Evolutionary conservation across 2,113 vertebrate species (phyloP).

Genomic region (Misgurnus anguillicaudatus): DNA sequence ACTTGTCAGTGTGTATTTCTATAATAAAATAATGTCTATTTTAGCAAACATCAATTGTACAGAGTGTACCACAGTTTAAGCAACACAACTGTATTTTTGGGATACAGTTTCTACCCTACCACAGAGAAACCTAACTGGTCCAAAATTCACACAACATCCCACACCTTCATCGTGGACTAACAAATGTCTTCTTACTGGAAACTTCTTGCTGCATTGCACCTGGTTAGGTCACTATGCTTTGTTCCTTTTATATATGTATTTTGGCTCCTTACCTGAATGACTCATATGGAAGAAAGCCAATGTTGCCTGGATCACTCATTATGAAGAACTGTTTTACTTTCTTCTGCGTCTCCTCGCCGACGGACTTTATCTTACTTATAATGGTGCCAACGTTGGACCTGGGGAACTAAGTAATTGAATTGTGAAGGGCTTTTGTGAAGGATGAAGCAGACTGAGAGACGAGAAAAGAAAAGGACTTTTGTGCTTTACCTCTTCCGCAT

Average conservation of each 20-base stretch:
- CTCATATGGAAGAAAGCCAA: constrained; percentile 75
- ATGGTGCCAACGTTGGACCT: constrained; percentile 71
- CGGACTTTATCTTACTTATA: constrained; percentile 80
- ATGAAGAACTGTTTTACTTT: constrained; percentile 80
- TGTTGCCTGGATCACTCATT: constrained; percentile 67
- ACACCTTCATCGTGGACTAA: too few species aligned
- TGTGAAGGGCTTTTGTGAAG: constrained; percentile 3
- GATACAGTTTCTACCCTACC: too few species aligned
- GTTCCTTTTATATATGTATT: constrained; percentile 2
- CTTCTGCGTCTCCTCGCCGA: constrained; percentile 67
- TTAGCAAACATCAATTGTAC: not conserved
- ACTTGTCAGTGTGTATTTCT: not conserved
- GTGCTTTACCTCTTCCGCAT: constrained; percentile 79
- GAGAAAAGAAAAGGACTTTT: not conserved
- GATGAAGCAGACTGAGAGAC: not conserved
- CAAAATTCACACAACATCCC: not conserved
- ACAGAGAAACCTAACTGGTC: not conserved
- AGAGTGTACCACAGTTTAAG: too few species aligned
- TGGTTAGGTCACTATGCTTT: not conserved
- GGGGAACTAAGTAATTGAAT: constrained; percentile 76
- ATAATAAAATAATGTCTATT: not conserved
- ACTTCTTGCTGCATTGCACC: too few species aligned
- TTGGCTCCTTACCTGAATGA: constrained; percentile 79
- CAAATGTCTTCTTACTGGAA: too few species aligned
- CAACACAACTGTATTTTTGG: too few species aligned